Evolutionary conservation across 2,797 vertebrate genomes (phyloP).

Genomic region (Macrochelys suwanniensis): DNA sequence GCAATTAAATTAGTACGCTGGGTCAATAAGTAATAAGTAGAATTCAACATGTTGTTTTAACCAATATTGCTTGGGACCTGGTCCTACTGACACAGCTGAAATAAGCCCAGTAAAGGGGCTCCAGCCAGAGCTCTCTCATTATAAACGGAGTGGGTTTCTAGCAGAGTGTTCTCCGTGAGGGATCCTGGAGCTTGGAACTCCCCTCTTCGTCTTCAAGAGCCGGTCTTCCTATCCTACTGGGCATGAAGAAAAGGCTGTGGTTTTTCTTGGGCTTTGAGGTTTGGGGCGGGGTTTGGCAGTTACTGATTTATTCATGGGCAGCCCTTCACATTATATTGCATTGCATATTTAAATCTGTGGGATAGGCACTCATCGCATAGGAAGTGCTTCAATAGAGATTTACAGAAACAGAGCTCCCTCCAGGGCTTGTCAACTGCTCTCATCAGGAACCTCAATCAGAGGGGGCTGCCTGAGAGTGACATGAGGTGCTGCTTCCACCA

Average conservation of each 20-base stretch:
- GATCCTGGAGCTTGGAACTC: neutral
- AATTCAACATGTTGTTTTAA: neutral
- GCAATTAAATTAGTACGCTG: neutral
- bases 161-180: neutral
- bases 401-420: neutral
- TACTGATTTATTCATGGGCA: neutral
- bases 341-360: neutral
- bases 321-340: neutral
- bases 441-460: too few species aligned
- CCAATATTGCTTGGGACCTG: neutral
- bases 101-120: neutral
- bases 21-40: neutral
- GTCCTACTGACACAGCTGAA: neutral
- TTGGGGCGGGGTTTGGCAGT: neutral
- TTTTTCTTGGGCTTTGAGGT: neutral
- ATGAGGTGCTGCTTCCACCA: neutral
- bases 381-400: neutral
- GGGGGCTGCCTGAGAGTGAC: neutral
- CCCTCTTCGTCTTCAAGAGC: neutral
- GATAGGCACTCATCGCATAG: neutral
- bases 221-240: neutral
- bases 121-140: neutral
- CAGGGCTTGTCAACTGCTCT: too few species aligned
- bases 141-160: neutral
- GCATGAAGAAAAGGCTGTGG: neutral